These are phyloP conservation scores for Noctuana brunneofusca DNA, from an alignment of 2,888 invertebrate genomes.

Conservation along the genomic window DNA sequence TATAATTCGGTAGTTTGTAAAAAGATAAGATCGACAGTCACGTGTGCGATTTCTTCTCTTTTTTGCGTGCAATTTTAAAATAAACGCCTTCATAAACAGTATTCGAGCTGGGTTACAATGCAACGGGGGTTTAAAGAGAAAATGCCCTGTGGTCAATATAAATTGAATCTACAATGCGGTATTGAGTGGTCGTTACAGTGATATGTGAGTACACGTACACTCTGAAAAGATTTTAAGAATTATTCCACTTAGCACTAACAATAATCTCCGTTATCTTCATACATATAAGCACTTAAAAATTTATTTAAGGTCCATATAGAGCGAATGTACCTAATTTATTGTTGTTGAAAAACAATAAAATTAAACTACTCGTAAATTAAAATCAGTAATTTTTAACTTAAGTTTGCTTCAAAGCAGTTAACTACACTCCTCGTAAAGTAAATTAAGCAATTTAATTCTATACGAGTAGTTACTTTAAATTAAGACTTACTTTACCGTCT, in stretches of 20 bases:
- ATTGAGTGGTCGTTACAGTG: constrained; percentile 68
- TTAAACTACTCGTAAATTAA: not conserved
- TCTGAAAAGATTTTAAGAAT: constrained; percentile 48
- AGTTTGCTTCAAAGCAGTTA: no score
- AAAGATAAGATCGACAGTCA: constrained; percentile 31
- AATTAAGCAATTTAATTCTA: no score
- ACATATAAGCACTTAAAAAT: constrained; percentile 23
- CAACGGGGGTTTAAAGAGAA: constrained; percentile 51
- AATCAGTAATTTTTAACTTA: not conserved
- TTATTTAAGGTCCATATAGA: constrained; percentile 10
- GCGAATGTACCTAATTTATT: not conserved
- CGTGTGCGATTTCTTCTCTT: constrained; percentile 35
- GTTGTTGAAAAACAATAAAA: not conserved
- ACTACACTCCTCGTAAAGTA: no score
- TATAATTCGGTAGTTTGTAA: constrained; percentile 35
- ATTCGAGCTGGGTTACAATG: constrained; percentile 44
- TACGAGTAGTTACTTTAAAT: no score
- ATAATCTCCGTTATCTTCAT: constrained; percentile 12
- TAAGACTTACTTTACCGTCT: no score
- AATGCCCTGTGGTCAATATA: constrained; percentile 69
- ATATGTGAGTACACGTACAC: constrained; percentile 57
- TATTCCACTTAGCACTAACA: constrained; percentile 39
- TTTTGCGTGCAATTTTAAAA: constrained; percentile 54
- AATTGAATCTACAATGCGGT: constrained; percentile 69
- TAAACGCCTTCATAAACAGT: constrained; percentile 59